Base-by-base conservation (phyloP, 2,113 vertebrate genomes). In the Poeciliopsis retropinna region DNA sequence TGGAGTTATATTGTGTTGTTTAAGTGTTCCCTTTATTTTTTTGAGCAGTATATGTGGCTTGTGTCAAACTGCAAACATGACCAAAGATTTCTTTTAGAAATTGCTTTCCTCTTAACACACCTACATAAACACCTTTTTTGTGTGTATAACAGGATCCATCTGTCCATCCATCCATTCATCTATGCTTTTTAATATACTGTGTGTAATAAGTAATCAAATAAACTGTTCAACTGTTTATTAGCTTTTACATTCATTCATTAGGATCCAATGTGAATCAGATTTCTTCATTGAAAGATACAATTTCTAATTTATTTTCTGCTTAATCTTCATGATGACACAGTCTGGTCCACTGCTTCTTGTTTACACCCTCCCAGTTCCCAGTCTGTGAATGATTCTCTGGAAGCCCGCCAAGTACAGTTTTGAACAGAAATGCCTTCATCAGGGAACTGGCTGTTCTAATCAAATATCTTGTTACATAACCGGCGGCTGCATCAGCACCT, bases 361-460 rank as follows among this genome's bases (percentile, higher is more conserved):
- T 89, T 76, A 69, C 60, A n/a, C 64, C 66, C 67, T 75, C 70
- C 29, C 14, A 25, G 78, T 15, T 78, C 64, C 39, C 54, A 32
- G 72, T 70, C 37, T 41, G 67, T 79, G 81, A 79, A 82, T 72
- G 70, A 77, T 30, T 74, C 57, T 3, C 67, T 83, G 83, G 80
- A 79, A 60, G 34, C 28, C 5, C 3, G 70, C 87, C 81, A 76
- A 51, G 19, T 5, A 6, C 32, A 31, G 60, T 68, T 87, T 78
- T 83, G 81, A 89, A 89, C 73, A 85, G 78, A 85, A 91, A 86
- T 84, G 80, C 85, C 74, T 84, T 83, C 73, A 80, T 92, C 84
- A 81, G 89, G 79, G 90, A 85, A 91, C 90, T 87, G 79, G 72
- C 68, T 78, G 88, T 90, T 79, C 79, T 10, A 71, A 65, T 85